phyloP scores from a whole-genome alignment of 2,113 vertebrate genomes.

The Otis tarda region DNA sequence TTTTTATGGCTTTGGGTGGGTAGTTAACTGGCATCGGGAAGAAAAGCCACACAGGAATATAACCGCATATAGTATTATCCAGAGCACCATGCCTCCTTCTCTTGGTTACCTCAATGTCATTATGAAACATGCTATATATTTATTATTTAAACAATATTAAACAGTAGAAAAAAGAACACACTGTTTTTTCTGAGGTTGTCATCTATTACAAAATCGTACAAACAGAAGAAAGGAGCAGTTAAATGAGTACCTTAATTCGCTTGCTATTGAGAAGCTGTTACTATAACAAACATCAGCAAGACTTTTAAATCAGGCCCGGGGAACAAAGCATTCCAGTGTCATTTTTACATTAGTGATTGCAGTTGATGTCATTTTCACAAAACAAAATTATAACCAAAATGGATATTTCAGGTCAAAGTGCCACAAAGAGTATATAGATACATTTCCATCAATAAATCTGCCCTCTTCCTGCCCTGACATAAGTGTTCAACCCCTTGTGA shows the following conservation, averaged over 20 bases:
- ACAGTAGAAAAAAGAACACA: background rate
- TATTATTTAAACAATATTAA: slow-evolving; percentile 23
- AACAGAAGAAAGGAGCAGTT: slow-evolving; percentile 50
- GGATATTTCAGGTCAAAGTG: slow-evolving; percentile 88
- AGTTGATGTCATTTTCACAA: slow-evolving; percentile 92
- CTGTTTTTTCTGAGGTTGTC: background rate
- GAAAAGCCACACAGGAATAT: slow-evolving; percentile 12
- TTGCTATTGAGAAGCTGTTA: slow-evolving; percentile 40
- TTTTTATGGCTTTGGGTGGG: slow-evolving; percentile 27
- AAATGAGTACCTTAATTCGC: slow-evolving; percentile 25
- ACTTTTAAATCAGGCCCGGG: slow-evolving; percentile 53
- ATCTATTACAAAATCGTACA: slow-evolving; percentile 11
- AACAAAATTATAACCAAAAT: slow-evolving; percentile 92
- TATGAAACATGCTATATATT: background rate
- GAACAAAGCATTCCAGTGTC: slow-evolving; percentile 75
- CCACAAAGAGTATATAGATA: slow-evolving; percentile 87
- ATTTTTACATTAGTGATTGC: slow-evolving; percentile 81
- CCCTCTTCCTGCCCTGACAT: slow-evolving; percentile 82
- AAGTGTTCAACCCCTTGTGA: slow-evolving; percentile 83
- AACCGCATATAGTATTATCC: background rate
- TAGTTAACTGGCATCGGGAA: background rate
- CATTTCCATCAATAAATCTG: slow-evolving; percentile 93
- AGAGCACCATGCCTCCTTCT: background rate
- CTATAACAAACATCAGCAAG: slow-evolving; percentile 15
- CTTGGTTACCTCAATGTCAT: background rate